Conservation (phyloP, 1,140 invertebrate genomes). For the Metopolophium dirhodum region DNA sequence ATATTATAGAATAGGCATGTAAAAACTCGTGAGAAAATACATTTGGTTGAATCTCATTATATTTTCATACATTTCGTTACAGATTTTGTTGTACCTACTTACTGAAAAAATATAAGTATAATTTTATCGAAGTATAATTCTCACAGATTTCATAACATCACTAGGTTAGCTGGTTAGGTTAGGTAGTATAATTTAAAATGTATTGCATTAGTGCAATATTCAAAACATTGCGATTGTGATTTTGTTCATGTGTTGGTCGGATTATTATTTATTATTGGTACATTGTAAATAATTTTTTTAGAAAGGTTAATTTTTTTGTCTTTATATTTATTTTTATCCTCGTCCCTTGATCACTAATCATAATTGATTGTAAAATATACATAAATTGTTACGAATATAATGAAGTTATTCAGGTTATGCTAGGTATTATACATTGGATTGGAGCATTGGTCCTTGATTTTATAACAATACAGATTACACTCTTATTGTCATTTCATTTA, state of each 20-base stretch:
- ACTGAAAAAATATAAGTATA: neutral
- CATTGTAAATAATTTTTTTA: neutral
- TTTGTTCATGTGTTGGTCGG: neutral
- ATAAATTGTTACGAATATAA: neutral
- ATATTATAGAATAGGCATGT: neutral
- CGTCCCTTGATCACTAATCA: neutral
- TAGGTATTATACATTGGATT: neutral
- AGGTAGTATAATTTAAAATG: neutral
- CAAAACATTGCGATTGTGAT: neutral
- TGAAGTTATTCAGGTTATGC: neutral
- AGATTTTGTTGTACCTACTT: neutral
- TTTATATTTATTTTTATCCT: constrained; percentile 9
- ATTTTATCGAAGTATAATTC: neutral
- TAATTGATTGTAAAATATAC: neutral
- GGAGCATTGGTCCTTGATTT: neutral
- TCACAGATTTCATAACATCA: neutral
- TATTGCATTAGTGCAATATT: neutral
- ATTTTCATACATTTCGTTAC: neutral
- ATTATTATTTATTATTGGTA: neutral
- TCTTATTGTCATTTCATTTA: neutral
- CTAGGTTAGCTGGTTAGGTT: neutral
- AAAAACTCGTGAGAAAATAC: neutral
- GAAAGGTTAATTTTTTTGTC: neutral
- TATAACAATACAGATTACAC: neutral
- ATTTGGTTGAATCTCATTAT: neutral